Conservation (phyloP, 2,888 invertebrate genomes). For the Cerastis rubricosa region DNA sequence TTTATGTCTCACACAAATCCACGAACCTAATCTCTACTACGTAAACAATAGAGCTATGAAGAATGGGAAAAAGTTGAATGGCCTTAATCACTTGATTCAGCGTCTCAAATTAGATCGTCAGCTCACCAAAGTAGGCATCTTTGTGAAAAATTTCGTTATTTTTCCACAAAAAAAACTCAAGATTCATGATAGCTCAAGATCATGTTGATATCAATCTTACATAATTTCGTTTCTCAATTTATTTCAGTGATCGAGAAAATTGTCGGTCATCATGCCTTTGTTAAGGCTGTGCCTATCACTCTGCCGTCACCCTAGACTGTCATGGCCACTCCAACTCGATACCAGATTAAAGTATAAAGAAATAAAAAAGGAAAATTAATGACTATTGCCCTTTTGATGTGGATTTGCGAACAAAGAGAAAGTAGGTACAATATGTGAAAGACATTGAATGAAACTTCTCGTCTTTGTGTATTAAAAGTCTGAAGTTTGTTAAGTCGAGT, state of each 20-base stretch:
- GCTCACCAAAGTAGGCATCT: constrained; percentile 12
- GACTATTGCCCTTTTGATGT: constrained; percentile 40
- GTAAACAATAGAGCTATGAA: not conserved
- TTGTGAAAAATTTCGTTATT: constrained; percentile 13
- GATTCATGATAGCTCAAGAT: constrained; percentile 41
- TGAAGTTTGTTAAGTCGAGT: constrained; percentile 43
- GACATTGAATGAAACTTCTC: constrained; percentile 47
- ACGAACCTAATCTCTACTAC: not conserved
- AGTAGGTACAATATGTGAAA: constrained; percentile 43
- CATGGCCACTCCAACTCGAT: constrained; percentile 38
- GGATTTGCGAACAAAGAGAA: constrained; percentile 49
- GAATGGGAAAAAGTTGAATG: not conserved
- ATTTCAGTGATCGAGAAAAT: constrained; percentile 39
- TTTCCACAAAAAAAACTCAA: constrained; percentile 11
- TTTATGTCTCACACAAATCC: not conserved
- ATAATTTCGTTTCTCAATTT: constrained; percentile 46
- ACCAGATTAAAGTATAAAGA: constrained; percentile 44
- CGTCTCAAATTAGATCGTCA: constrained; percentile 9
- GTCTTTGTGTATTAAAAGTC: constrained; percentile 46
- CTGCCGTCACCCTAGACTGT: constrained; percentile 20
- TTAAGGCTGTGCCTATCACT: constrained; percentile 33
- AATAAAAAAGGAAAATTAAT: constrained; percentile 56
- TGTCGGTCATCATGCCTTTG: constrained; percentile 46
- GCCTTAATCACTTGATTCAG: not conserved
- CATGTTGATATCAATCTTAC: constrained; percentile 40